Conservation (phyloP, 2,888 invertebrate genomes). For the Netelia fuscicornis region DNA sequence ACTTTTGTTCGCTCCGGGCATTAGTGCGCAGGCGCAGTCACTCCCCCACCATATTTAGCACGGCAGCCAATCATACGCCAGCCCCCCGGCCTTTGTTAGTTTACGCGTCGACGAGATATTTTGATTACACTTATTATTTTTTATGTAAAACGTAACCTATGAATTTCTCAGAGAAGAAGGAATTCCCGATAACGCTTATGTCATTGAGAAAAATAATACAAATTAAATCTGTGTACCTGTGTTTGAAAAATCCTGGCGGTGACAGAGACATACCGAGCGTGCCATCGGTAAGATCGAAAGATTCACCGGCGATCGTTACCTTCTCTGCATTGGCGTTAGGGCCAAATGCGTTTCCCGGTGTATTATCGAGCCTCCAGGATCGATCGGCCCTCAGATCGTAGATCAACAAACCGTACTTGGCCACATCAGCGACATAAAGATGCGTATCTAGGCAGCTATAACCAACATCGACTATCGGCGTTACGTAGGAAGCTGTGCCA, state of each 20-base stretch:
- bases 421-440: constrained; percentile 83
- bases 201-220: no score
- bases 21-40: no score
- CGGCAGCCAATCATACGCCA: no score
- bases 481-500: constrained; percentile 80
- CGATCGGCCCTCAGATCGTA: constrained; percentile 77
- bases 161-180: constrained; percentile 44
- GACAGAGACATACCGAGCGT: constrained; percentile 83
- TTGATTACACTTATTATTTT: no score
- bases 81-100: no score
- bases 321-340: constrained; percentile 80
- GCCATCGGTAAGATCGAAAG: constrained; percentile 81
- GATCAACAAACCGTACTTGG: constrained; percentile 80
- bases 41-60: no score
- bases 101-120: no score
- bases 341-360: constrained; percentile 82
- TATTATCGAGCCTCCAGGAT: constrained; percentile 83
- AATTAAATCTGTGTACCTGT: constrained; percentile 73
- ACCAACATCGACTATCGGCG: constrained; percentile 82
- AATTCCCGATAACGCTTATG: no score
- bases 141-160: constrained; percentile 7
- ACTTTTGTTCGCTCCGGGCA: no score
- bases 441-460: constrained; percentile 79
- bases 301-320: constrained; percentile 82
- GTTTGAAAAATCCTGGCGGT: constrained; percentile 79